These are phyloP conservation scores for Aleiodes alternator DNA, from an alignment of 2,888 invertebrate species.

Conservation along the genomic window DNA sequence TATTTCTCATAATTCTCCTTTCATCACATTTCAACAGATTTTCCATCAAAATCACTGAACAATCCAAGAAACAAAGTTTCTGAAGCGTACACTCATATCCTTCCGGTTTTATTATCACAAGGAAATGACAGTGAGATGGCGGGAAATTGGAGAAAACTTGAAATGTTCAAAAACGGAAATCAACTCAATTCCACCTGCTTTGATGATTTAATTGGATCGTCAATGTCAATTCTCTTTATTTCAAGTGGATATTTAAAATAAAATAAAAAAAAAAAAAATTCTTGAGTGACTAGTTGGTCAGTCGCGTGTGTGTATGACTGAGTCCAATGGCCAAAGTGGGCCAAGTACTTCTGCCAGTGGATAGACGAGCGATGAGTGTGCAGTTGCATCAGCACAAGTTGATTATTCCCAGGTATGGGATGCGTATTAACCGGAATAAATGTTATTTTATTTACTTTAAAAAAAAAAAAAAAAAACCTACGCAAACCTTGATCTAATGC, in stretches of 20 bases:
- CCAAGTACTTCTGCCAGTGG: slow-evolving; percentile 70
- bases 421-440: slow-evolving; percentile 48
- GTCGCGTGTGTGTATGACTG: slow-evolving; percentile 51
- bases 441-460: slow-evolving; percentile 8
- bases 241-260: background rate
- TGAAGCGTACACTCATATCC: background rate
- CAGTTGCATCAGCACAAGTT: slow-evolving; percentile 59
- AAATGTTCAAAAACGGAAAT: background rate
- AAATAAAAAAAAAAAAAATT: slow-evolving; percentile 22
- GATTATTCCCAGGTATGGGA: slow-evolving; percentile 57
- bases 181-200: no score
- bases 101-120: background rate
- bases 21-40: background rate
- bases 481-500: slow-evolving; percentile 45
- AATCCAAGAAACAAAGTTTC: slow-evolving; percentile 7
- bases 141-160: background rate
- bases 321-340: slow-evolving; percentile 64
- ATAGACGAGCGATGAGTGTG: slow-evolving; percentile 68
- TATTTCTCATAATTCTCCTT: no score
- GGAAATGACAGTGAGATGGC: slow-evolving; percentile 1
- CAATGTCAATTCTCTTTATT: slow-evolving; percentile 12
- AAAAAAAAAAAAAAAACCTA: background rate
- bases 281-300: slow-evolving; percentile 53
- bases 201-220: background rate
- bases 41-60: slow-evolving; percentile 1